Evolutionary conservation across 1,140 invertebrate species (phyloP), one percentile per base, ranked within the genome.

Genomic region (Sycobia sp.): DNA sequence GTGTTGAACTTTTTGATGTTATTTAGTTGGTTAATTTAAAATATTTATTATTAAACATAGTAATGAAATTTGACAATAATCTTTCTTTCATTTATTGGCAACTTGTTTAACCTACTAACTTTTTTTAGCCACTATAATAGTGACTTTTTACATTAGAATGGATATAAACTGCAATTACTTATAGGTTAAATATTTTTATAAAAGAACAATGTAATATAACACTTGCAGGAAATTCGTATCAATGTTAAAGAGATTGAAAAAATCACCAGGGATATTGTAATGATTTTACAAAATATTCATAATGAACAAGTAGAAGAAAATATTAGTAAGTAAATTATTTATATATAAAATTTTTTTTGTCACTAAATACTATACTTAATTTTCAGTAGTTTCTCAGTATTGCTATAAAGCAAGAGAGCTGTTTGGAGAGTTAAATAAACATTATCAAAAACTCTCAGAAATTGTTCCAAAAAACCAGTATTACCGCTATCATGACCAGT

Each of bases 401-500:
- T 90, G 89, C 73, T 60, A 76, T 0, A 80, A 84, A 69, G 84
- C 86, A 2, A 76, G 87, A 59, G 71, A 83, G 66, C 69, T 84
- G 41, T 88, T 92, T 71, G 78, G 77, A 41, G 77, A 82, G 56
- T 82, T 90, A 1, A 79, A 80, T 38, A 72, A 83, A 25, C 82
- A 85, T 23, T 90, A 87, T 76, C 66, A 71, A n/a, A 82, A 83
- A 65, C 71, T 93, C 29, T 76, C 84, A 23, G 59, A 70, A 38
- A 78, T 89, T 49, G 81, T 91, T 53, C 88, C 89, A 8, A 55
- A 67, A 23, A 85, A 87, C 62, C 87, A 91, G 66, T 92, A 90
- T 80, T 92, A 91, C 75, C 88, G 92, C 70, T 86, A 77, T 73
- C 88, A 94, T 72, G 93, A 96, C 70, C 90, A 92, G 64, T 96